A percentile compares a stretch with the other conserved stretches of the same genome.
Conservation (phyloP, 2,113 vertebrate species). For the Microcebus jonahi region DNA sequence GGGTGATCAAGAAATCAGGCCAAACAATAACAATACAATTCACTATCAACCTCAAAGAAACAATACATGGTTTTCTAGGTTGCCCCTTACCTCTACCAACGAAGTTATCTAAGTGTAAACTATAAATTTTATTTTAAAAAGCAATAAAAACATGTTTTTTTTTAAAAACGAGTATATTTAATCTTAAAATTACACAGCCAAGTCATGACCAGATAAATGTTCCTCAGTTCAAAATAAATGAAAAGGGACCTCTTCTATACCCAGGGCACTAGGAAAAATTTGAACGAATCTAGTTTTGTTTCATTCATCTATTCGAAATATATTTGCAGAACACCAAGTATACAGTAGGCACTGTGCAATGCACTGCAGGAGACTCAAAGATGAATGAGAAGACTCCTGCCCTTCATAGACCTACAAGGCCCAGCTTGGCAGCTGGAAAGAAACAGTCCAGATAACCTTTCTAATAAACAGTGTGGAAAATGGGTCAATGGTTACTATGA, state of each 20-base stretch:
- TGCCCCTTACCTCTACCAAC: neutral
- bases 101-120: neutral
- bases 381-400: accelerated
- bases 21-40: neutral
- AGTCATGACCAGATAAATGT: neutral
- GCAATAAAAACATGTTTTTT: neutral
- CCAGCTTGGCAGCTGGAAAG: neutral
- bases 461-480: neutral
- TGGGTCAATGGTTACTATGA: too few species aligned
- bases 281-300: neutral
- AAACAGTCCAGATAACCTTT: neutral
- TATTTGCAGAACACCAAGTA: neutral
- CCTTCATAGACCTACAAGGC: neutral
- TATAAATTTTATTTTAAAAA: neutral
- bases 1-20: neutral
- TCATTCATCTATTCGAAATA: neutral
- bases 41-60: neutral
- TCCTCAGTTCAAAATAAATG: neutral
- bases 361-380: neutral
- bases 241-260: neutral
- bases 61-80: neutral
- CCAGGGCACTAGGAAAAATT: neutral
- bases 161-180: neutral
- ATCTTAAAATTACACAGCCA: neutral
- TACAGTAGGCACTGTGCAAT: neutral